Evolutionary conservation across 1,140 invertebrate genomes (phyloP).

Genomic region (Drosophila seguyi): DNA sequence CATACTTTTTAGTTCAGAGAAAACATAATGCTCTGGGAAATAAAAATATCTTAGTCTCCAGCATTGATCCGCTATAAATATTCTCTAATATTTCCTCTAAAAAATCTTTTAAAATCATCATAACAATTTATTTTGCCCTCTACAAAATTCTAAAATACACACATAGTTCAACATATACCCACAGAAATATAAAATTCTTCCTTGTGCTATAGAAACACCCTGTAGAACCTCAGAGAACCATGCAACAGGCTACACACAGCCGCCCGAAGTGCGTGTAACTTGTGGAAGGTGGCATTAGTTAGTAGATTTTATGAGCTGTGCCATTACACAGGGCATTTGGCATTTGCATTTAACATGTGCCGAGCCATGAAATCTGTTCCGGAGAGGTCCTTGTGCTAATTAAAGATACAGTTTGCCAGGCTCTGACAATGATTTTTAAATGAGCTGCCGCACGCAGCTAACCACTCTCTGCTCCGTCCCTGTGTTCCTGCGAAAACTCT

Average conservation of each 20-base stretch:
- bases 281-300: constrained; percentile 57
- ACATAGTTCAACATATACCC: background rate
- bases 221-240: constrained; percentile 5
- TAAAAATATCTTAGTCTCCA: too few relatives aligned
- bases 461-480: background rate
- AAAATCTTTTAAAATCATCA: too few relatives aligned
- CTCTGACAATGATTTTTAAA: constrained; percentile 62
- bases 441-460: constrained; percentile 38
- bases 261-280: constrained; percentile 38
- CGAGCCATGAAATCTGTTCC: constrained; percentile 66
- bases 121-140: background rate
- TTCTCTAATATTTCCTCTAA: too few relatives aligned
- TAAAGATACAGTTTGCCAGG: constrained; percentile 54
- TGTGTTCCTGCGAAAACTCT: background rate
- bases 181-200: too few relatives aligned
- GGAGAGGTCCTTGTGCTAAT: constrained; percentile 62
- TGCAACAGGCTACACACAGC: constrained; percentile 9
- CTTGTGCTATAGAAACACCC: background rate
- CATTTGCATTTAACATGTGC: constrained; percentile 74
- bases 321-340: constrained; percentile 20
- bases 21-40: too few relatives aligned
- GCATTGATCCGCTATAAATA: too few relatives aligned
- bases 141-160: background rate
- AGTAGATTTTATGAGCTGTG: constrained; percentile 73
- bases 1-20: too few relatives aligned